Percentiles rank a stretch among this genome's conserved stretches.
Conservation (phyloP, 2,888 invertebrate genomes). For the Argyra leucocephala region DNA sequence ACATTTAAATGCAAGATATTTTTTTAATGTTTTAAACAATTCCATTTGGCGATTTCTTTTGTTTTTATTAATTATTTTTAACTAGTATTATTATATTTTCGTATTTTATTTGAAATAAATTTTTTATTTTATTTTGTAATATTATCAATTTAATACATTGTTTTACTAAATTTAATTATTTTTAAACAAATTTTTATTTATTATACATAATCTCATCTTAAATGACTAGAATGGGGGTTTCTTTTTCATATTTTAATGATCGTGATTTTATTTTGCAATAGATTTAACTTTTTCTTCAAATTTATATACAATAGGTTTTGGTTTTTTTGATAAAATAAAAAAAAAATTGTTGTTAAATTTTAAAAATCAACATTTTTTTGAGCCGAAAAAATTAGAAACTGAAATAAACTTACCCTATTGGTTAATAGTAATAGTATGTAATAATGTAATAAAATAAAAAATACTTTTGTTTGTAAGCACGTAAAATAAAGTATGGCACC, state of each 20-base stretch:
- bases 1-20: slow-evolving; percentile 3
- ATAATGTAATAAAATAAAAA: too few species aligned
- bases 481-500: background rate
- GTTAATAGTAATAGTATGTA: too few species aligned
- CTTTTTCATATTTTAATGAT: slow-evolving; percentile 1
- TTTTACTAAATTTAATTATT: background rate
- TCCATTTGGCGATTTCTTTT: slow-evolving; percentile 8
- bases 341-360: background rate
- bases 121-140: background rate
- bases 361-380: background rate
- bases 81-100: background rate
- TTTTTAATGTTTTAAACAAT: background rate
- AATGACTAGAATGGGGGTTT: slow-evolving; percentile 22
- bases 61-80: background rate
- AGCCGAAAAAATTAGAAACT: background rate
- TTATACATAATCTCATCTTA: slow-evolving; percentile 24
- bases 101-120: background rate
- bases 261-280: background rate
- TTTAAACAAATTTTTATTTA: background rate
- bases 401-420: background rate
- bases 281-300: background rate
- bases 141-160: background rate
- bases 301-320: background rate
- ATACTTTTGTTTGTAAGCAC: background rate
- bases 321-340: background rate